Evolutionary conservation across 1,140 invertebrate genomes (phyloP).

Genomic region (Temnothorax nylanderi): DNA sequence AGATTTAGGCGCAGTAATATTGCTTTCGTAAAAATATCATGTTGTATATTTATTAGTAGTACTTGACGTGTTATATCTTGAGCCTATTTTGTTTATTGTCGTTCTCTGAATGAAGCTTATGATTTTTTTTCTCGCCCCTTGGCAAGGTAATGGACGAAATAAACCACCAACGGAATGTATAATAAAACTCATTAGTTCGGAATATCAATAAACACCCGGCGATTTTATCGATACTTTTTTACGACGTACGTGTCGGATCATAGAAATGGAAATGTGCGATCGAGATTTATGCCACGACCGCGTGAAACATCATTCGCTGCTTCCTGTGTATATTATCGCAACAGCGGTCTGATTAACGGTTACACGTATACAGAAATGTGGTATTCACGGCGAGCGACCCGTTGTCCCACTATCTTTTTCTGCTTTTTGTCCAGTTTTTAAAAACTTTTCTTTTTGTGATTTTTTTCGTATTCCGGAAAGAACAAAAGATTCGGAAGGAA

Average conservation of each 20-base stretch:
- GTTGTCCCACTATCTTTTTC: not conserved
- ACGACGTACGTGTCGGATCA: not conserved
- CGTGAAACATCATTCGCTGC: constrained; percentile 32
- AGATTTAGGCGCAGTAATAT: not conserved
- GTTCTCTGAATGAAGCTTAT: not conserved
- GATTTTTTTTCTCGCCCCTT: not conserved
- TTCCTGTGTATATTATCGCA: constrained; percentile 67
- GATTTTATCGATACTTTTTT: constrained; percentile 13
- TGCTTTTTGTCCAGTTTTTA: not conserved
- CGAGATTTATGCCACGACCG: constrained; percentile 40
- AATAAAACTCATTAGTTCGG: constrained; percentile 6
- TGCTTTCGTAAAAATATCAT: not conserved
- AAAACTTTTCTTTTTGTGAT: not conserved
- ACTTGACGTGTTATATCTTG: not conserved
- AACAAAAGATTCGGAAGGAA: not conserved
- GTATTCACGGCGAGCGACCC: not conserved
- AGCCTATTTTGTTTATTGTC: not conserved
- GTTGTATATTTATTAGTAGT: not conserved
- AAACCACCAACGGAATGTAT: not conserved
- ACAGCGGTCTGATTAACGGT: constrained; percentile 41
- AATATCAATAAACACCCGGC: not conserved
- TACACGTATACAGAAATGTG: constrained; percentile 20
- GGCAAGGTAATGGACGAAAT: not conserved
- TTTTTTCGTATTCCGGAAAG: not conserved
- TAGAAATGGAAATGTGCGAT: not conserved